These are phyloP conservation scores for Teleopsis dalmanni DNA, from an alignment of 1,140 invertebrate species.

Conservation along the genomic window DNA sequence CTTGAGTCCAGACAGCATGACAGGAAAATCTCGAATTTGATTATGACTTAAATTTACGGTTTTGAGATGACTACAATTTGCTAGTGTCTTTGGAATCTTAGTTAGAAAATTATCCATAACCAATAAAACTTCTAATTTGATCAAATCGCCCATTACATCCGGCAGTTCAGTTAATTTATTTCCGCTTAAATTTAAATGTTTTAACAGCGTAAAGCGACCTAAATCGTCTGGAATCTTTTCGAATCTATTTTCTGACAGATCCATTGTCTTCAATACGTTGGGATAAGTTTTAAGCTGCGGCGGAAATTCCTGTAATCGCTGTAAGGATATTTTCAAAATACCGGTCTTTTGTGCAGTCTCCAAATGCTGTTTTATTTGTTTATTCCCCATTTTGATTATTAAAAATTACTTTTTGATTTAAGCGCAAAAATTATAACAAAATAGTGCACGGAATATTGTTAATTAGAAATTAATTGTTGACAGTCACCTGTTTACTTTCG, in stretches of 20 bases:
- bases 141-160: slow-evolving; percentile 63
- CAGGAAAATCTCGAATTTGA: slow-evolving; percentile 71
- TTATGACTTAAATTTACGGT: slow-evolving; percentile 73
- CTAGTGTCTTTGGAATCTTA: slow-evolving; percentile 59
- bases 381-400: slow-evolving; percentile 69
- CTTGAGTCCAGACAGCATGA: slow-evolving; percentile 68
- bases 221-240: slow-evolving; percentile 66
- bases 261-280: slow-evolving; percentile 68
- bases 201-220: slow-evolving; percentile 69
- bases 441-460: too few species aligned
- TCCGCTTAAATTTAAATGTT: slow-evolving; percentile 72
- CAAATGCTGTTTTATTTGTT: slow-evolving; percentile 79
- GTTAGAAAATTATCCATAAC: slow-evolving; percentile 62
- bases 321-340: slow-evolving; percentile 75
- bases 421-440: too few species aligned
- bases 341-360: slow-evolving; percentile 91
- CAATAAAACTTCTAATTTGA: slow-evolving; percentile 78
- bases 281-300: slow-evolving; percentile 52
- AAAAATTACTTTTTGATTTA: too few species aligned
- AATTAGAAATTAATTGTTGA: too few species aligned
- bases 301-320: slow-evolving; percentile 69
- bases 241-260: slow-evolving; percentile 88
- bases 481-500: too few species aligned
- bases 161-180: slow-evolving; percentile 65
- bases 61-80: slow-evolving; percentile 64